Evolutionary conservation across 1,140 invertebrate species (phyloP), one percentile per base, ranked within the genome.

Genomic region (Acromyrmex echinatior): DNA sequence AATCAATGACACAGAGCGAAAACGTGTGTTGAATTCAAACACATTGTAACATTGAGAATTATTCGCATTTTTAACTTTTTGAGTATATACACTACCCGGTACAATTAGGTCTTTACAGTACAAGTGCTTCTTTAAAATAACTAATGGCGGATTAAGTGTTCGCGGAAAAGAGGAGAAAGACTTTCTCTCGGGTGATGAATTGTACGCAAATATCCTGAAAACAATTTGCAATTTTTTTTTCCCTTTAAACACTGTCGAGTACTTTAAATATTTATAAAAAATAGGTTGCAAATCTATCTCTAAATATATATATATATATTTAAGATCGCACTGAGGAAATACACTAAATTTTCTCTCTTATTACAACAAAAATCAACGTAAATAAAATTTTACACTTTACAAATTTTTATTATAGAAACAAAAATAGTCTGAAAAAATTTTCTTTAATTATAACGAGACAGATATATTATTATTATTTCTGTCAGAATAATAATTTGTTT

Each of bases 181-280:
- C 45, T 14, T 16, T 63, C 60, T 63, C 39, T 45, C 73, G 31
- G 28, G 25, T 71, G 63, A 89, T 82, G 45, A 71, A 70, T 80
- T 78, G 66, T 49, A 80, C 31, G 16, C 56, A 79, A 86, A 86
- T 76, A 80, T 79, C 35, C 74, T 51, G 28, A 28, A 86, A 45
- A 16, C 35, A 45, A 63, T 28, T 65, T 28, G 10, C 7, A 62
- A 62, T 45, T 56, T 68, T 71, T 84, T 66, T 84, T 66, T 73
- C 10, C 9, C 39, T 73, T 68, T 21, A 70, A 45, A 62, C 45
- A 63, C 53, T 81, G 35, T 62, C 66, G 14, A 56, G 16, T n/a
- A 14, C 31, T 79, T 88, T 87, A 88, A 90, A 66, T 86, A 87
- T 90, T 90, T 90, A 56, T 65, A 25, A 28, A 28, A 65, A 90